A percentile compares a stretch with the other conserved stretches of the same genome.
phyloP scores from a whole-genome alignment of 2,888 invertebrate species.

The Agrochola litura region DNA sequence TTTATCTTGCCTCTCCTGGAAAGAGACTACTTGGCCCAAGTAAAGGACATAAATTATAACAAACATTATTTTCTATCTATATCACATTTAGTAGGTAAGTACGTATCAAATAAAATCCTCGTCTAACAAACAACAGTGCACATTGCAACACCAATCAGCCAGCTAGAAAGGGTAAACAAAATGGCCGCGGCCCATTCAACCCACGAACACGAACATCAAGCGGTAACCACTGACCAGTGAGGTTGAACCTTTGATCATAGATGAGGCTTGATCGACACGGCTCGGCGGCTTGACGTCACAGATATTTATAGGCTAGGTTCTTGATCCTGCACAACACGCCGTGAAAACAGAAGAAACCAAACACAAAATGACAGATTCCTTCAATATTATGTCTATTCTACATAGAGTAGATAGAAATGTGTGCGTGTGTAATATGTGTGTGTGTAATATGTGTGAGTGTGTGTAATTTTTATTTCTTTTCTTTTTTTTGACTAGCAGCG shows the following conservation, averaged over 20 bases:
- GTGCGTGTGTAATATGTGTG: too few relatives aligned
- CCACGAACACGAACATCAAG: slow-evolving; percentile 36
- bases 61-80: neutral
- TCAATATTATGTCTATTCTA: too few relatives aligned
- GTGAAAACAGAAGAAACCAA: neutral
- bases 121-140: neutral
- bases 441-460: too few relatives aligned
- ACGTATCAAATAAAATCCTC: neutral
- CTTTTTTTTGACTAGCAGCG: too few relatives aligned
- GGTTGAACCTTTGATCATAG: slow-evolving; percentile 65
- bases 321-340: slow-evolving; percentile 9
- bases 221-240: slow-evolving; percentile 26
- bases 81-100: neutral
- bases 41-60: too few relatives aligned
- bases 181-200: slow-evolving; percentile 45
- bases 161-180: slow-evolving; percentile 26
- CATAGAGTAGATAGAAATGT: too few relatives aligned
- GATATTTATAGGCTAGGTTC: slow-evolving; percentile 32
- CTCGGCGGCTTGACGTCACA: slow-evolving; percentile 56
- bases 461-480: too few relatives aligned
- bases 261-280: slow-evolving; percentile 67
- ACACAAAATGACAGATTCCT: neutral
- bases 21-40: too few relatives aligned
- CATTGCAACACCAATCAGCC: slow-evolving; percentile 8
- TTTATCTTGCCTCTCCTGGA: too few relatives aligned